phyloP scores from a whole-genome alignment of 2,113 vertebrate species.

The Amazona vittata region DNA sequence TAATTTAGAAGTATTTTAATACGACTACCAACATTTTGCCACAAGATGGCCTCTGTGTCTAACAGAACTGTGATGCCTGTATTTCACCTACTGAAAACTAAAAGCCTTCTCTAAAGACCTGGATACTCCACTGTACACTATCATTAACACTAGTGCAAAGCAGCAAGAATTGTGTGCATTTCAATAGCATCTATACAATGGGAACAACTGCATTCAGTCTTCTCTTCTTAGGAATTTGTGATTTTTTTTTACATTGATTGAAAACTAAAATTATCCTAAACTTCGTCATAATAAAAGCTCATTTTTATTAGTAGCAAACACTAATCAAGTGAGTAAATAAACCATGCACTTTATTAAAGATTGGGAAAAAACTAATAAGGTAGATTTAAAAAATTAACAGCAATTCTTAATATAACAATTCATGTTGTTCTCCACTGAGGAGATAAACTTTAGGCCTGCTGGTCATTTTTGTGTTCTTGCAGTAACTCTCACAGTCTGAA shows the following conservation, averaged over 20 bases:
- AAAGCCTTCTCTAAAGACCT: not conserved
- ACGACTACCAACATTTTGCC: not conserved
- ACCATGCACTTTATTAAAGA: not conserved
- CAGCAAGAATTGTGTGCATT: not conserved
- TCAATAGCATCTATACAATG: not conserved
- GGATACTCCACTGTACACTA: not conserved
- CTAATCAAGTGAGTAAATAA: not conserved
- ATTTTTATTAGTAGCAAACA: not conserved
- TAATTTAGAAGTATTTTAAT: not conserved
- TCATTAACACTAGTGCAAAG: not conserved
- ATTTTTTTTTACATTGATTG: not conserved
- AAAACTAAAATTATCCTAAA: not conserved
- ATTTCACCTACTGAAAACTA: not conserved
- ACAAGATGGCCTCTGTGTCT: conserved; percentile 66
- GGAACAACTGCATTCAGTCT: not conserved
- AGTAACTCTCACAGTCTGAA: not conserved
- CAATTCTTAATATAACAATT: not conserved
- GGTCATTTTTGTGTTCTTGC: not conserved
- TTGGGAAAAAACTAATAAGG: not conserved
- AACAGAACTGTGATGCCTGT: not conserved
- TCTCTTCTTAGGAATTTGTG: not conserved
- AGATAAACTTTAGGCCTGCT: not conserved
- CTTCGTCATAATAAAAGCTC: not conserved
- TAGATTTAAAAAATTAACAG: not conserved
- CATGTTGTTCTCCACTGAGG: not conserved